Conservation (phyloP, 2,797 vertebrate genomes). For the Sebastiscus tertius region DNA sequence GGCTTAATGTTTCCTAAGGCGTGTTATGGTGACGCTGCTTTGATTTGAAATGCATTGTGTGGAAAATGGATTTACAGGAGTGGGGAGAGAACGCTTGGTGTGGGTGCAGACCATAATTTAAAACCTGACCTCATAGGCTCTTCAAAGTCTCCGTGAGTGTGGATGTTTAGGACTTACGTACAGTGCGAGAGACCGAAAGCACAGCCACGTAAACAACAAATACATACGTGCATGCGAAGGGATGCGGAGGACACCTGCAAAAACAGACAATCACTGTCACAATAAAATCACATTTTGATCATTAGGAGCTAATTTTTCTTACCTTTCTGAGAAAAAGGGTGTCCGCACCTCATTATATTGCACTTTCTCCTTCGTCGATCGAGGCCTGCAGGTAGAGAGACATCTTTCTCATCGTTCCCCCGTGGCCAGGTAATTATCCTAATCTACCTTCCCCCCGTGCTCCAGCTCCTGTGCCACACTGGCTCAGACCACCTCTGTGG, state of each 20-base stretch:
- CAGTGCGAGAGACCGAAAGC: constrained; percentile 36
- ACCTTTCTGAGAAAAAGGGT: constrained; percentile 21
- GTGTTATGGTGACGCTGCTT: constrained; percentile 83
- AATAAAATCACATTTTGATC: constrained; percentile 27
- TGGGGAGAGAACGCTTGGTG: constrained; percentile 66
- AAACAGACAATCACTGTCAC: constrained; percentile 18
- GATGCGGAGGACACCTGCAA: constrained; percentile 20
- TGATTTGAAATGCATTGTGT: constrained; percentile 88
- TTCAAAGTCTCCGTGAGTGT: constrained; percentile 82
- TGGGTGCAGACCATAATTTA: constrained; percentile 82
- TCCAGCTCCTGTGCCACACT: constrained; percentile 64
- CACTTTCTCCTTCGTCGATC: constrained; percentile 35
- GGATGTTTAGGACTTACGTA: constrained; percentile 72
- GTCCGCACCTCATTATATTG: constrained; percentile 55
- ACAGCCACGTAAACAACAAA: constrained; percentile 58
- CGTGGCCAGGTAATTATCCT: constrained; percentile 79
- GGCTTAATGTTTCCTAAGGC: constrained; percentile 88
- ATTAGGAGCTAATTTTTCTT: constrained; percentile 34
- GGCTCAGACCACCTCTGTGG: constrained; percentile 76
- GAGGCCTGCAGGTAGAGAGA: constrained; percentile 63
- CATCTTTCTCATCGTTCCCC: constrained; percentile 56
- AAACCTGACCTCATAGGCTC: constrained; percentile 84
- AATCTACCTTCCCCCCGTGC: constrained; percentile 77
- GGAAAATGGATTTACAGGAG: constrained; percentile 86
- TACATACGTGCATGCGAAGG: neutral